Percentiles rank a stretch among this genome's conserved stretches.
These are phyloP conservation scores for Steatornis caripensis DNA, from an alignment of 2,113 vertebrate species.

Conservation along the genomic window DNA sequence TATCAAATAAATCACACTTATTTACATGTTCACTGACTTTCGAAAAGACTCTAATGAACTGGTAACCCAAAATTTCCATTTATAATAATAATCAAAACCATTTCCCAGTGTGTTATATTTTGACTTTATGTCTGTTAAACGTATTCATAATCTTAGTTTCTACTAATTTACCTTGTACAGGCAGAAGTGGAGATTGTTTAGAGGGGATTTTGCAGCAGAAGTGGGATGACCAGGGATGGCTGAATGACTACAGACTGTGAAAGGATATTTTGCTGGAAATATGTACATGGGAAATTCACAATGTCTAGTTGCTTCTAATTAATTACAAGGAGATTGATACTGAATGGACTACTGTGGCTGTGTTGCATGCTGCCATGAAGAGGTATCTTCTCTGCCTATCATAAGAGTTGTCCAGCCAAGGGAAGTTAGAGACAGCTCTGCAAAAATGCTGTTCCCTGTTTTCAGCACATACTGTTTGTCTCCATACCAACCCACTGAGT, in stretches of 20 bases:
- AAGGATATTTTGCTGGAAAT: background rate
- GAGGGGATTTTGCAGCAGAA: background rate
- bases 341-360: background rate
- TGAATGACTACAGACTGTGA: background rate
- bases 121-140: background rate
- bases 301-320: background rate
- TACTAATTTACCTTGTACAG: background rate
- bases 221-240: background rate
- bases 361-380: background rate
- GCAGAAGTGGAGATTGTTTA: background rate
- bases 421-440: background rate
- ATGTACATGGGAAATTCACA: background rate
- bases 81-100: background rate
- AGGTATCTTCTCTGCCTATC: background rate
- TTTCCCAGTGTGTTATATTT: background rate
- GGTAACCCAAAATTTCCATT: background rate
- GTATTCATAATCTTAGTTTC: background rate
- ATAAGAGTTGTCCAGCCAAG: background rate
- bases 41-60: background rate
- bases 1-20: background rate
- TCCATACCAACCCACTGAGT: background rate
- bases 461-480: background rate
- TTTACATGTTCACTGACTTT: background rate
- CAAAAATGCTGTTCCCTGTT: background rate
- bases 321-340: background rate